These are phyloP conservation scores for Atta cephalotes DNA, from an alignment of 1,140 invertebrate genomes.

Conservation along the genomic window DNA sequence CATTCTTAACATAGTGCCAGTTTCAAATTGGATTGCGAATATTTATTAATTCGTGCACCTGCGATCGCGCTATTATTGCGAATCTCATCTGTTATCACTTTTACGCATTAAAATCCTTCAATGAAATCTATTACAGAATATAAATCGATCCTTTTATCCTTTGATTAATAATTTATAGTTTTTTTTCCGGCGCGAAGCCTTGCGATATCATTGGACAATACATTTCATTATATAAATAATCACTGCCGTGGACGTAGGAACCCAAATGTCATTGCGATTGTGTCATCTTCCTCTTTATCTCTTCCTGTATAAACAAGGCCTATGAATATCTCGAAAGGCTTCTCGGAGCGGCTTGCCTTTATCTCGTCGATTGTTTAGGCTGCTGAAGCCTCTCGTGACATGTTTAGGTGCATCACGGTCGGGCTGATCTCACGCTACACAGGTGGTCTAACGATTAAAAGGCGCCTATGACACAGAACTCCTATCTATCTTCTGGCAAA, in stretches of 20 bases:
- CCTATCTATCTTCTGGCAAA: background rate
- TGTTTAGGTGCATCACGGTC: conserved; percentile 66
- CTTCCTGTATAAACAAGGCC: conserved; percentile 54
- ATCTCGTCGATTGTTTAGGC: conserved; percentile 76
- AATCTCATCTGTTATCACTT: background rate
- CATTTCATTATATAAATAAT: conserved; percentile 50
- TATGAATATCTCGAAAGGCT: conserved; percentile 59
- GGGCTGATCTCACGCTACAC: conserved; percentile 73
- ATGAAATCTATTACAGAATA: background rate
- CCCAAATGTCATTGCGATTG: conserved; percentile 62
- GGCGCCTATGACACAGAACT: conserved; percentile 47
- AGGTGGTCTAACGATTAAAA: conserved; percentile 75
- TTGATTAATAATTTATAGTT: background rate
- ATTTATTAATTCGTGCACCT: conserved; percentile 35
- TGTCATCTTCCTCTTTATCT: conserved; percentile 71
- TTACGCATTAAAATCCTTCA: background rate
- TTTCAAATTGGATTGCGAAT: conserved; percentile 24
- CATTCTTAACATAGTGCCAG: background rate
- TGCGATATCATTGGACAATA: conserved; percentile 58
- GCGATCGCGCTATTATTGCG: conserved; percentile 15
- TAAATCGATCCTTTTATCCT: background rate
- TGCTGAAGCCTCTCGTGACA: conserved; percentile 66
- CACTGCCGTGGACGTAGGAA: conserved; percentile 14
- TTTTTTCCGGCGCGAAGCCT: conserved; percentile 43
- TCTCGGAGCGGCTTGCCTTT: conserved; percentile 69